Evolutionary conservation across 2,797 vertebrate genomes (phyloP).

Genomic region (Channa striata): DNA sequence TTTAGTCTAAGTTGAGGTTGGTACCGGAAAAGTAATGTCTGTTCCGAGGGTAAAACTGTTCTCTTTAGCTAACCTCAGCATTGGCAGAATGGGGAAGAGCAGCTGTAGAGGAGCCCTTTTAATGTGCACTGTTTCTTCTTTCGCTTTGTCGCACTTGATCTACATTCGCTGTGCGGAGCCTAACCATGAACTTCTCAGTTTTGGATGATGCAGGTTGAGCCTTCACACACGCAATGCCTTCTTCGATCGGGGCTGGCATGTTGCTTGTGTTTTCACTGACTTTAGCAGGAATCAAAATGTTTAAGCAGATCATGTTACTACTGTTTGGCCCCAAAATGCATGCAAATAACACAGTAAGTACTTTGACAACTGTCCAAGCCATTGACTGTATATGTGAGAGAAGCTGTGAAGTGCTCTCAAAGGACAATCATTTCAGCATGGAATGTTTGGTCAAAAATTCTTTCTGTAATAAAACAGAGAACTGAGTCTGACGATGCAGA

Average conservation of each 20-base stretch:
- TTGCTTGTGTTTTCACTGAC: too few relatives aligned
- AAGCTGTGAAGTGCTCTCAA: neutral
- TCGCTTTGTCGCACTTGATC: constrained; percentile 33
- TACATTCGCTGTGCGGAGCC: constrained; percentile 18
- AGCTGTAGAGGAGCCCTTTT: constrained; percentile 23
- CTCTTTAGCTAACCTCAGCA: constrained; percentile 70
- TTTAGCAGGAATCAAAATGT: neutral
- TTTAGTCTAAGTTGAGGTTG: constrained; percentile 68
- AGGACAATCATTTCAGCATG: too few relatives aligned
- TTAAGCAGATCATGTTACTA: neutral
- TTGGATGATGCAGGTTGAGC: constrained; percentile 40
- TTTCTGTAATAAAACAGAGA: neutral
- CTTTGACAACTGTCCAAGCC: neutral
- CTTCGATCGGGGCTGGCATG: too few relatives aligned
- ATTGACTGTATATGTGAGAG: neutral
- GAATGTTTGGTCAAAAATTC: too few relatives aligned
- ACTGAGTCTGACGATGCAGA: neutral
- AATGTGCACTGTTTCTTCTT: constrained; percentile 17
- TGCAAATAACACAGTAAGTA: neutral
- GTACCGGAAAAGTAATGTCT: constrained; percentile 69
- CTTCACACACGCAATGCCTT: constrained; percentile 12
- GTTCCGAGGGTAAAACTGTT: constrained; percentile 56
- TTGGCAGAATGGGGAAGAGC: constrained; percentile 65
- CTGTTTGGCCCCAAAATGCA: neutral
- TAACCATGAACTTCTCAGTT: constrained; percentile 22